These are phyloP conservation scores for Tyrophagus putrescentiae DNA, from an alignment of 1,140 invertebrate species.

Conservation along the genomic window DNA sequence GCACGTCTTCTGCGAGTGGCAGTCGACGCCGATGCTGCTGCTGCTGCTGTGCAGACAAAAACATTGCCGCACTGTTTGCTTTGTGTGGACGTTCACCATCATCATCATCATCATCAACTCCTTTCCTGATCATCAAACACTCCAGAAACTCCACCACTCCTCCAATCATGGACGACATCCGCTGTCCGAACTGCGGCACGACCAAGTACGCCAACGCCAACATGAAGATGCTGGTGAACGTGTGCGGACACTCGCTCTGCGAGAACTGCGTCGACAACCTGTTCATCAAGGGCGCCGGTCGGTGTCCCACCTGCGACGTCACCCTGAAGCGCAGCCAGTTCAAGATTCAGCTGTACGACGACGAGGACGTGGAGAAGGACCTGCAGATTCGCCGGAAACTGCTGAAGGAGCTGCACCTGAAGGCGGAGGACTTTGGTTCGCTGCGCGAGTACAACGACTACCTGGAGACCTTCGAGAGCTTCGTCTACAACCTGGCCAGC, in stretches of 20 bases:
- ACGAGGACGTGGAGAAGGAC: constrained; percentile 89
- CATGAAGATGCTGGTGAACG: constrained; percentile 91
- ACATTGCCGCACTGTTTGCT: too few relatives aligned
- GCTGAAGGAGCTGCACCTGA: constrained; percentile 77
- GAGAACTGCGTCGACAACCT: constrained; percentile 89
- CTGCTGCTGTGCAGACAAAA: too few relatives aligned
- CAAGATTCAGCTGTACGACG: constrained; percentile 75
- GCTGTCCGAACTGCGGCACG: constrained; percentile 92
- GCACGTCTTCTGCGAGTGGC: too few relatives aligned
- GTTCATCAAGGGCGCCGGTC: constrained; percentile 83
- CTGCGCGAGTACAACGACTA: constrained; percentile 81
- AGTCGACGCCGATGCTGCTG: too few relatives aligned
- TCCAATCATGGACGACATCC: constrained; percentile 47
- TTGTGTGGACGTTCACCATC: too few relatives aligned
- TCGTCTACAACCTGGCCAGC: constrained; percentile 80
- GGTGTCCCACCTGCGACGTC: constrained; percentile 79
- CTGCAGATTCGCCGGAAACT: constrained; percentile 82
- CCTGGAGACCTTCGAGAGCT: constrained; percentile 69
- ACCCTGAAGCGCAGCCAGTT: constrained; percentile 75
- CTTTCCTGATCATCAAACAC: too few relatives aligned
- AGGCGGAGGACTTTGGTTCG: constrained; percentile 68
- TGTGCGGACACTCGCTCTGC: constrained; percentile 92
- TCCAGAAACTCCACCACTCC: too few relatives aligned
- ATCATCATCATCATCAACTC: too few relatives aligned
- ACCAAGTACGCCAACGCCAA: constrained; percentile 95